Base-by-base conservation (phyloP, 1,140 invertebrate species). In the Brachionus calyciflorus region DNA sequence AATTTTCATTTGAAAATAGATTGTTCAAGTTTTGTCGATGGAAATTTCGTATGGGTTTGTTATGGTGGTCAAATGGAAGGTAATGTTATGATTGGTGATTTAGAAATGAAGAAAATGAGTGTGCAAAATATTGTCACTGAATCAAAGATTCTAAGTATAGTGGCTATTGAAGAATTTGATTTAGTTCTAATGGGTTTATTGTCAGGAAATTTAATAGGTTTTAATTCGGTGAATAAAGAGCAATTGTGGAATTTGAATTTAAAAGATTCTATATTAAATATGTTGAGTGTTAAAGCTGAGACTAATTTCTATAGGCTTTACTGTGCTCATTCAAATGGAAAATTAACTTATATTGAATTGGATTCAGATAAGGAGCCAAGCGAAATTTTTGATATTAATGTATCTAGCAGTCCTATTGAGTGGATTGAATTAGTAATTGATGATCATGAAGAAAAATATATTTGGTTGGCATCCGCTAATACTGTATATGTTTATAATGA, bases 271-370 rank as follows among this genome's bases (percentile, higher is more conserved):
- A 55, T 73, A 7, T 26, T 37, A 1, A 30, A 73, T 24, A 73
- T 73, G 46, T 40, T 49, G 14, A 33, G 17, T 14, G 21, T 49
- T 6, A 41, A 30, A 41, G 69, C 19, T 37, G 12, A 17, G 0
- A 10, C n/a, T 10, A 7, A 37, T 1, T 28, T 6, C 2, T 60
- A 76, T 12, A 81, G 83, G 37, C 80, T 87, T 1, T 87, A 86
- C 79, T 83, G 83, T 51, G 85, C 81, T 21, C 78, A 88, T 9
- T 86, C 86, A 33, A 86, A 88, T 80, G 87, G 87, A 33, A 87
- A 86, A 2, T 77, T 88, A 5, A 86, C 87, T 40, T 83, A 88
- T 9, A 79, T 87, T 30, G 87, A 73, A 26, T 7, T 51, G 33
- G 40, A 30, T 48, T 44, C 48, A 5, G 10, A 7, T 26, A 40